phyloP scores from a whole-genome alignment of 1,140 invertebrate species.

The Vollenhovia emeryi region DNA sequence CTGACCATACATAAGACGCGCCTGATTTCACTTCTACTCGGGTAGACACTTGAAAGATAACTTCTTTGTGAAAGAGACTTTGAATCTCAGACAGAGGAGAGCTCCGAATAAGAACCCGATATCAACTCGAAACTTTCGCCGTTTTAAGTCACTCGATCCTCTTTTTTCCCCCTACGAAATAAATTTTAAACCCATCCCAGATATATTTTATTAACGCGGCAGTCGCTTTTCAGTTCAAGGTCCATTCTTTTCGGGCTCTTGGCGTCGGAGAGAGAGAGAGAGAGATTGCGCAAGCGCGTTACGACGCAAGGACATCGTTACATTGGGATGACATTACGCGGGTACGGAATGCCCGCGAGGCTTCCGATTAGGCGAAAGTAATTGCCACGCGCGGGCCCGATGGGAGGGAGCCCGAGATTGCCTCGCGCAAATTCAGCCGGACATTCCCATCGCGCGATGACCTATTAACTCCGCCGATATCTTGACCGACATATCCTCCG shows the following conservation, averaged over 20 bases:
- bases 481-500: conserved; percentile 23
- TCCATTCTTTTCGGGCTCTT: background rate
- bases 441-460: conserved; percentile 47
- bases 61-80: background rate
- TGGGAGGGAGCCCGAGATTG: conserved; percentile 30
- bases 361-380: conserved; percentile 68
- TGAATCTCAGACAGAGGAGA: background rate
- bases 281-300: conserved; percentile 36
- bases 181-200: conserved; percentile 18
- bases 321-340: conserved; percentile 39
- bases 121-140: background rate
- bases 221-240: conserved; percentile 51
- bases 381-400: conserved; percentile 23
- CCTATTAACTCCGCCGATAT: conserved; percentile 40
- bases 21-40: too few species aligned
- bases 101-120: background rate
- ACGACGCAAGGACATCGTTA: conserved; percentile 52
- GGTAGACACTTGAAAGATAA: background rate
- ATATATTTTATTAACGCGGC: conserved; percentile 6
- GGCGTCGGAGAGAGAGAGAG: background rate
- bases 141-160: background rate
- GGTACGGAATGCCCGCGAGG: conserved; percentile 1
- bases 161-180: background rate
- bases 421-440: conserved; percentile 51
- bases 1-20: too few species aligned